Conservation (phyloP, 2,888 invertebrate species). For the Scotopteryx bipunctaria region DNA sequence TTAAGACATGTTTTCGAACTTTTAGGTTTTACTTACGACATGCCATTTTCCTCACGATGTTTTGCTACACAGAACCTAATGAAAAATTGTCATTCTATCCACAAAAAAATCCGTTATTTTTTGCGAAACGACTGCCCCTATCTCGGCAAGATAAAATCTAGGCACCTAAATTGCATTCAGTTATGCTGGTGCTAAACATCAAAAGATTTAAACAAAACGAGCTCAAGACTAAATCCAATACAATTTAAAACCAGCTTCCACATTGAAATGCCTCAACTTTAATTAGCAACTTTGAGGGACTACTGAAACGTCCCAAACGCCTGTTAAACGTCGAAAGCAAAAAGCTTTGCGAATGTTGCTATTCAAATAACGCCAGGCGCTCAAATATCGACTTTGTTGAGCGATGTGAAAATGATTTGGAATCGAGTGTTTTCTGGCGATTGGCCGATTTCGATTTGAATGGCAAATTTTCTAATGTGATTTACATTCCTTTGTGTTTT, state of each 20-base stretch:
- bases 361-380: slow-evolving; percentile 20
- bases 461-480: slow-evolving; percentile 6
- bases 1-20: too few species aligned
- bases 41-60: too few species aligned
- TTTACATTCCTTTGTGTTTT: not conserved
- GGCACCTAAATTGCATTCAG: too few species aligned
- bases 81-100: too few species aligned
- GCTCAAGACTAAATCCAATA: slow-evolving; percentile 11
- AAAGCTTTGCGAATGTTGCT: slow-evolving; percentile 18
- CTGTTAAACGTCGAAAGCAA: slow-evolving; percentile 8
- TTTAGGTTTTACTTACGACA: too few species aligned
- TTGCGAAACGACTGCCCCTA: too few species aligned
- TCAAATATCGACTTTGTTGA: slow-evolving; percentile 15
- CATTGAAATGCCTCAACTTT: slow-evolving; percentile 16
- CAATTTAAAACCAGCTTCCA: slow-evolving; percentile 9
- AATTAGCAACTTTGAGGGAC: slow-evolving; percentile 23
- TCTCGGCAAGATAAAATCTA: too few species aligned
- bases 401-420: slow-evolving; percentile 22
- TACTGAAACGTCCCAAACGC: slow-evolving; percentile 11
- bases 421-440: slow-evolving; percentile 16
- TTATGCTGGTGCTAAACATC: too few species aligned
- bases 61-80: too few species aligned
- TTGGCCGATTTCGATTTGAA: slow-evolving; percentile 2
- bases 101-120: too few species aligned
- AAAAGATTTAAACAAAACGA: not conserved